Evolutionary conservation across 1,140 invertebrate genomes (phyloP).

Genomic region (Pectinophora gossypiella): DNA sequence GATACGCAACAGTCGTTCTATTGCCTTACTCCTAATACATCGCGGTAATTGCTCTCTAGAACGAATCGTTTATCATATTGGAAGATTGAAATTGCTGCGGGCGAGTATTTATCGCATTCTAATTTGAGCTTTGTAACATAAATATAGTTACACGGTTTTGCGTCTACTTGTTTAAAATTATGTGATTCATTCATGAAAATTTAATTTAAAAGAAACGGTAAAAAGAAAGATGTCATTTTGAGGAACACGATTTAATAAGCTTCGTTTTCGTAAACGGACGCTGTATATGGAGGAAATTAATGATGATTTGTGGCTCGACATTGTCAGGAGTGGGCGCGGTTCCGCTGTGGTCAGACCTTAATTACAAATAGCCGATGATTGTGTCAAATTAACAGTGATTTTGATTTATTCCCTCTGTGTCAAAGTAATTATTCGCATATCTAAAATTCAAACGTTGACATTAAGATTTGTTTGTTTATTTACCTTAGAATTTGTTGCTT

Average conservation of each 20-base stretch:
- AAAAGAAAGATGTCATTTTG: background rate
- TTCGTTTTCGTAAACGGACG: background rate
- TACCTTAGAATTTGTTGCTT: constrained; percentile 6
- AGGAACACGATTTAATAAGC: background rate
- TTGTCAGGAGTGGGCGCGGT: constrained; percentile 7
- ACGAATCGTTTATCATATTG: constrained; percentile 60
- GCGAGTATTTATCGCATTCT: constrained; percentile 34
- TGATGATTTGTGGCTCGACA: constrained; percentile 17
- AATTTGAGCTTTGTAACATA: constrained; percentile 29
- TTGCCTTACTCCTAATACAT: constrained; percentile 33
- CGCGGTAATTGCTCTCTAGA: constrained; percentile 43
- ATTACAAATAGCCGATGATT: constrained; percentile 28
- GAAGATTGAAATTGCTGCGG: constrained; percentile 36
- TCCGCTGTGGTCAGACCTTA: constrained; percentile 12
- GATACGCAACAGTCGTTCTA: constrained; percentile 20
- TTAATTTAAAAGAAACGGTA: background rate
- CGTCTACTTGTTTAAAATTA: background rate
- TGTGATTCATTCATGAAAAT: background rate
- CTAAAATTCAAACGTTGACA: background rate
- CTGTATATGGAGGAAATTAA: background rate
- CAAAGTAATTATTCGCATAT: background rate
- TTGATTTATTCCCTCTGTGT: constrained; percentile 3
- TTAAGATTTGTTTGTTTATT: constrained; percentile 8
- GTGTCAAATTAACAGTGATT: constrained; percentile 19
- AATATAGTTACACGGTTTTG: constrained; percentile 12